Base-by-base conservation (phyloP, 1,140 invertebrate genomes). In the Micrasema longulum region DNA sequence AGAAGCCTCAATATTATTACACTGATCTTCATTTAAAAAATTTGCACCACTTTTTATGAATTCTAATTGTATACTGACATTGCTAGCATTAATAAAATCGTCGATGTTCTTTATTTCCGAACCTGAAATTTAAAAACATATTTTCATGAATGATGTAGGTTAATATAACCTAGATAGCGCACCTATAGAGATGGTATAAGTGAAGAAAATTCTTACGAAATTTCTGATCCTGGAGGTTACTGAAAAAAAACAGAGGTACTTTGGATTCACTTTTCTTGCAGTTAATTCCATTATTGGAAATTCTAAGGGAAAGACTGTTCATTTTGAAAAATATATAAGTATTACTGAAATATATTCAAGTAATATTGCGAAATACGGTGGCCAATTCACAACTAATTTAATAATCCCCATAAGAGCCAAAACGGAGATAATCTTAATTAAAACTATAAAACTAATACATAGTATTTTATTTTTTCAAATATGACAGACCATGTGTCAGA, bases 261-360 rank as follows among this genome's bases (percentile, higher is more conserved):
- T 70, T 70, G 1, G 47, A 62, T 35, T 65, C 52, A 62, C 50
- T 67, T 43, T 65, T 66, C 16, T 60, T 69, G 1, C 14, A 26
- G 20, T 65, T 16, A 45, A 55, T 60, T 26, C 31, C 23, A 48
- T 55, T 57, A n/a, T 45, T 57, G 18, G 66, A 67, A 16, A 70
- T 57, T 48, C 68, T 70, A 12, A 71, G 43, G 1, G 68, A 70
- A 31, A 69, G 41, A 12, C 63, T 68, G 35, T 74, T 74, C 72
- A 74, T 74, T 50, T 70, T 65, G 3, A 31, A 31, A 2, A 31
- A 31, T 7, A 31, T n/a, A n/a, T n/a, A 47, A 31, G 14, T 36
- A 14, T 38, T 60, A 36, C 38, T 18, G 22, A 22, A 53, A 26
- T 10, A 22, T 12, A 53, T 4, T 52, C 7, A 45, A 14, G 5